These are phyloP conservation scores for Paralichthys olivaceus DNA, from an alignment of 2,113 vertebrate species.

Conservation along the genomic window DNA sequence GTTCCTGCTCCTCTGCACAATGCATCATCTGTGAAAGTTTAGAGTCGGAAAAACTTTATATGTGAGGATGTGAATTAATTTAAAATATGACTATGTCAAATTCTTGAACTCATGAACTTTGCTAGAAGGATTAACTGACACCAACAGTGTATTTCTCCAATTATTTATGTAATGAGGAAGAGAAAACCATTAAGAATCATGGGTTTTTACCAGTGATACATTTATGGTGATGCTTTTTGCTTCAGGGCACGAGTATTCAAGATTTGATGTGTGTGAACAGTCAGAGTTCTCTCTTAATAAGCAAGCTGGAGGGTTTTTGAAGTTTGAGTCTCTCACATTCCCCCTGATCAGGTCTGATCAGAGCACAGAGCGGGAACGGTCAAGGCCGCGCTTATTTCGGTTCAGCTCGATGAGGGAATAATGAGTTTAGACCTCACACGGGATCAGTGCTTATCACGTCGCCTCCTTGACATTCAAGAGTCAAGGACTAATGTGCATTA, in stretches of 20 bases:
- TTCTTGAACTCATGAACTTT: neutral
- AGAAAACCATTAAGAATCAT: neutral
- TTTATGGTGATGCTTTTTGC: neutral
- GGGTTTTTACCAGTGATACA: neutral
- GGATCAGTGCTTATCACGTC: slow-evolving; percentile 16
- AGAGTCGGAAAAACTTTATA: slow-evolving; percentile 16
- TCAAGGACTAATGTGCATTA: slow-evolving; percentile 36
- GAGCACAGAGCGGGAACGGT: neutral
- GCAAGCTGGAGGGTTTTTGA: slow-evolving; percentile 25
- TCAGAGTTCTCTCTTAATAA: slow-evolving; percentile 39
- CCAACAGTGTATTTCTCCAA: neutral
- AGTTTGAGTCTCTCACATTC: slow-evolving; percentile 35
- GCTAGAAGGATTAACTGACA: neutral
- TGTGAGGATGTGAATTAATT: slow-evolving; percentile 4
- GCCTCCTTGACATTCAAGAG: slow-evolving; percentile 33
- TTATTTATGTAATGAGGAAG: neutral
- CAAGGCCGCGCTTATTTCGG: slow-evolving; percentile 27
- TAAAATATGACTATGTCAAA: slow-evolving; percentile 14
- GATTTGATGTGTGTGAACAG: neutral
- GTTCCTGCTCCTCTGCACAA: slow-evolving; percentile 24
- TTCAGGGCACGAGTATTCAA: neutral
- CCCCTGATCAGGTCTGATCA: slow-evolving; percentile 46
- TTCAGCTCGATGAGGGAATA: slow-evolving; percentile 32
- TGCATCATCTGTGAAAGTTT: slow-evolving; percentile 3
- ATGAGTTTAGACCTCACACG: slow-evolving; percentile 37